Base-by-base conservation (phyloP, 2,113 vertebrate genomes). In the Herpailurus yagouaroundi region DNA sequence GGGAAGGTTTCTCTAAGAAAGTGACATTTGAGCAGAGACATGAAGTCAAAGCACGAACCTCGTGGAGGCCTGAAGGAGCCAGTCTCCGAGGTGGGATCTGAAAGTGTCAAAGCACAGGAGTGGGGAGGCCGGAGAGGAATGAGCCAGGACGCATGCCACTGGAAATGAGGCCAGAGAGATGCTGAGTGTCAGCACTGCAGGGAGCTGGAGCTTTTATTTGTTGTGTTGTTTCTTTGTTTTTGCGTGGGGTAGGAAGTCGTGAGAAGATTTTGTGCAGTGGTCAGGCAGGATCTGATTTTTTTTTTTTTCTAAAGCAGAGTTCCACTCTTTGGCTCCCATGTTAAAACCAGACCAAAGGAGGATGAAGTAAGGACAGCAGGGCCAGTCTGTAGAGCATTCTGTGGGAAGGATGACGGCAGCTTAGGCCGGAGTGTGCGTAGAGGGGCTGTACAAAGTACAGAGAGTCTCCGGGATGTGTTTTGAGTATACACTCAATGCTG, bases 131-230 rank as follows among this genome's bases (percentile, higher is more conserved):
- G 36, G 48, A 25, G 36, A 5, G 12, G 16, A 3, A 3, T 19
- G 60, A 8, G 38, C 15, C 27, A 2, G 50, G 57, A 23, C 1
- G 0, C 19, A 33, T 41, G 68, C 50, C 1, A 0, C 36, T 5
- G 25, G 85, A 45, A n/a, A n/a, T 0, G 21, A 52, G 63, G 27
- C 7, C 3, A 0, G 12, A 3, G 21, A 33, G 76, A 76, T 19
- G 6, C 38, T 1, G 16, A 33, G 13, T 0, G 1, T 2, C 5
- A 7, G 36, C 14, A 1, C 4, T 7, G 0, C 13, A 1, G 8
- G 36, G 19, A 19, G 23, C 33, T 23, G n/a, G 11, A 36, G 55
- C 15, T 9, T 21, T n/a, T 57, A 2, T 8, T 33, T 48, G 4
- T 45, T n/a, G 41, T 33, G 52, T 33, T 19, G 23, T 12, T 50